Percentiles rank a stretch among this genome's conserved stretches.
Conservation (phyloP, 2,797 vertebrate genomes). For the Sebastes matsubarae region DNA sequence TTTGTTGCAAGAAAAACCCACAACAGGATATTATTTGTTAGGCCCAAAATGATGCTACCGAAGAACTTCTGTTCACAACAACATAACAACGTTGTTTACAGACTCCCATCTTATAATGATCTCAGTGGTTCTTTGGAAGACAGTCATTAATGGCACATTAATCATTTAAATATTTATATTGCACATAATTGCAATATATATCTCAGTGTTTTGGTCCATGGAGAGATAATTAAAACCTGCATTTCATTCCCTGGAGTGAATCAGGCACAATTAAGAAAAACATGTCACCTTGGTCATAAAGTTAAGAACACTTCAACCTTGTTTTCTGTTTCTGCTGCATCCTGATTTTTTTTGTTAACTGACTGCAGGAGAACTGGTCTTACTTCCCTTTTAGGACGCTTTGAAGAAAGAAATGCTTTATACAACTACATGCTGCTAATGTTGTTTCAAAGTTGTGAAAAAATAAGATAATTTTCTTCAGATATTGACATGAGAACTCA, state of each 20-base stretch:
- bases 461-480: neutral
- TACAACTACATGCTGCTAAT: neutral
- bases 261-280: constrained; percentile 3
- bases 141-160: constrained; percentile 50
- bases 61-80: neutral
- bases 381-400: neutral
- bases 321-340: neutral
- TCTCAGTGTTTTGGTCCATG: neutral
- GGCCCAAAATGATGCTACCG: neutral
- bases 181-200: neutral
- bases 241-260: constrained; percentile 14
- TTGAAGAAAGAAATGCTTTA: neutral
- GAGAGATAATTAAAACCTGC: constrained; percentile 53
- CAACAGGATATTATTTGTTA: neutral
- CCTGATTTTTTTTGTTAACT: neutral
- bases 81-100: constrained; percentile 30
- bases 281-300: neutral
- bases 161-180: constrained; percentile 61
- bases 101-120: neutral
- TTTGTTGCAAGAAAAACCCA: neutral
- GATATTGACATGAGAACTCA: neutral
- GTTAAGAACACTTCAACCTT: neutral
- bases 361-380: neutral
- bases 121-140: constrained; percentile 24
- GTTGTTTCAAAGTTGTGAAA: neutral